phyloP scores from a whole-genome alignment of 2,113 vertebrate species.

The Erinaceus europaeus region DNA sequence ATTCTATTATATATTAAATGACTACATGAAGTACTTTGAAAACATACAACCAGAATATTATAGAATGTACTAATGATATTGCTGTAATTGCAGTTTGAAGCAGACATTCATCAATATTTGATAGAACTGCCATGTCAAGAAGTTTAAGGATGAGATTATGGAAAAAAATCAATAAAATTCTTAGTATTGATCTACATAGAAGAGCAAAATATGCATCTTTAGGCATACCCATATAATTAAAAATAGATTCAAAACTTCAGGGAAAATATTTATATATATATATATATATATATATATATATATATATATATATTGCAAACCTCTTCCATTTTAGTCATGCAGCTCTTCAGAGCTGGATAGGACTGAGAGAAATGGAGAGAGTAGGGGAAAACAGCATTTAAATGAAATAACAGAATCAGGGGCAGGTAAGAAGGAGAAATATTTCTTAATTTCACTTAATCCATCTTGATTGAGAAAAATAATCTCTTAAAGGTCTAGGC shows the following conservation, averaged over 20 bases:
- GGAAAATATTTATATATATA: slow-evolving; percentile 33
- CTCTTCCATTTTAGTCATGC: not conserved
- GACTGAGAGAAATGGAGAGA: too few relatives aligned
- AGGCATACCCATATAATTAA: slow-evolving; percentile 16
- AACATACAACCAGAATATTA: slow-evolving; percentile 1
- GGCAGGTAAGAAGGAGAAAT: not conserved
- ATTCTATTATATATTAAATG: not conserved
- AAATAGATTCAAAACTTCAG: not conserved
- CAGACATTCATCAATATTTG: slow-evolving; percentile 5
- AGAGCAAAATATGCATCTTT: slow-evolving; percentile 13
- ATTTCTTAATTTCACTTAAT: not conserved
- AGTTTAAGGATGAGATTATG: slow-evolving; percentile 9
- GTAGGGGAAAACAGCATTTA: too few relatives aligned
- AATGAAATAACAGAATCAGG: not conserved
- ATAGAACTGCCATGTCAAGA: not conserved
- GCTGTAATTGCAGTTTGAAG: not conserved
- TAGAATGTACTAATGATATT: not conserved
- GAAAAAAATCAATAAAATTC: slow-evolving; percentile 43
- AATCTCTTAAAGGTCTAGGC: not conserved
- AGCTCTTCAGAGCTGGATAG: slow-evolving; percentile 2
- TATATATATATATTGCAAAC: slow-evolving; percentile 15
- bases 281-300: slow-evolving; percentile 29
- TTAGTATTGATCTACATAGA: slow-evolving; percentile 17
- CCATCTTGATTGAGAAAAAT: not conserved
- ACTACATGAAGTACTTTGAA: not conserved